Conservation (phyloP, 2,113 vertebrate genomes). For the Cebidichthys violaceus region DNA sequence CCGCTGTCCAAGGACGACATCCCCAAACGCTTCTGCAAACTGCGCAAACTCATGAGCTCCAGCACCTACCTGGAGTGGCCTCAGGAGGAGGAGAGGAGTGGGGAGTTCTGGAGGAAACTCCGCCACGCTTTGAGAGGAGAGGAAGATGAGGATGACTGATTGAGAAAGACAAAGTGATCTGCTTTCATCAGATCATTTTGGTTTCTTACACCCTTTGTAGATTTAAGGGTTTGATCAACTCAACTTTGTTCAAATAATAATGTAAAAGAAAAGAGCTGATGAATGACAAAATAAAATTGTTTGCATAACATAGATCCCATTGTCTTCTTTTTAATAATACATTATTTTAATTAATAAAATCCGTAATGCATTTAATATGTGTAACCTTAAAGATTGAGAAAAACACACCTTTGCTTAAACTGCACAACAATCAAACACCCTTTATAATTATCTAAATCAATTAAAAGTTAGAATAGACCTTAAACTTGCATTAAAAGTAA, state of each 20-base stretch:
- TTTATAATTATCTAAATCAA: not conserved
- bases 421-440: not conserved
- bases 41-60: conserved; percentile 91
- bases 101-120: conserved; percentile 88
- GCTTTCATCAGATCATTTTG: not conserved
- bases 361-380: not conserved
- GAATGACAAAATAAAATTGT: not conserved
- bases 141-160: conserved; percentile 29
- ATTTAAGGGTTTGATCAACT: not conserved
- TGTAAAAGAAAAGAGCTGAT: not conserved
- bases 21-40: conserved; percentile 91
- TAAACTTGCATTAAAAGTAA: not conserved
- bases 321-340: not conserved
- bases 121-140: conserved; percentile 80
- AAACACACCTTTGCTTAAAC: not conserved
- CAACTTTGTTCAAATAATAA: not conserved
- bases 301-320: not conserved
- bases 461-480: not conserved
- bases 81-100: conserved; percentile 69
- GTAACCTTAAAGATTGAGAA: not conserved
- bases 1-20: conserved; percentile 86
- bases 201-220: not conserved
- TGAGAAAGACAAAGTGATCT: not conserved
- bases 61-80: conserved; percentile 95
- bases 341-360: not conserved